phyloP scores from a whole-genome alignment of 2,797 vertebrate genomes.

The Paramormyrops hopkinsi region DNA sequence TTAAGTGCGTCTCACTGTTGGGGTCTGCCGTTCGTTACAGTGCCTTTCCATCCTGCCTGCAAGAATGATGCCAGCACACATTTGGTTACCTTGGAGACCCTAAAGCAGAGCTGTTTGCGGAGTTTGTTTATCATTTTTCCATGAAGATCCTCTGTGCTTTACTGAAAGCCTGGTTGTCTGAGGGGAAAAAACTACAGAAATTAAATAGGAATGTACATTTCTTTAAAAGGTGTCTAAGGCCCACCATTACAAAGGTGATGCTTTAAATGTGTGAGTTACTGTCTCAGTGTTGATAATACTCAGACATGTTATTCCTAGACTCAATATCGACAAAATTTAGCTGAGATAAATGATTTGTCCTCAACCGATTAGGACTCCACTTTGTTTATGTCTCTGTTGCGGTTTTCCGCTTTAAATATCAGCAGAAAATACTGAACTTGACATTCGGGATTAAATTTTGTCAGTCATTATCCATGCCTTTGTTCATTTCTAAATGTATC shows the following conservation, averaged over 20 bases:
- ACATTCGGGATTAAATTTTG: neutral
- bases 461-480: neutral
- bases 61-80: neutral
- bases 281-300: neutral
- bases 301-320: neutral
- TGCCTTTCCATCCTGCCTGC: neutral
- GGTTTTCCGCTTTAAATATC: neutral
- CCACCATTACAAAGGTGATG: neutral
- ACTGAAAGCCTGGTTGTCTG: constrained; percentile 2
- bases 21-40: neutral
- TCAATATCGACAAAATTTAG: neutral
- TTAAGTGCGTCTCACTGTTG: neutral
- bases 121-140: constrained; percentile 14
- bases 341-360: neutral
- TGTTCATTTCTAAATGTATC: neutral
- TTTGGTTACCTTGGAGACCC: constrained; percentile 31
- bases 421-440: neutral
- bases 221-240: neutral
- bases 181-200: neutral
- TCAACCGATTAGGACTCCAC: neutral
- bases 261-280: neutral
- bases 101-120: constrained; percentile 12
- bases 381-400: neutral
- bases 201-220: neutral
- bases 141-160: neutral